Conservation (phyloP, 2,797 vertebrate species). For the Lacerta agilis region DNA sequence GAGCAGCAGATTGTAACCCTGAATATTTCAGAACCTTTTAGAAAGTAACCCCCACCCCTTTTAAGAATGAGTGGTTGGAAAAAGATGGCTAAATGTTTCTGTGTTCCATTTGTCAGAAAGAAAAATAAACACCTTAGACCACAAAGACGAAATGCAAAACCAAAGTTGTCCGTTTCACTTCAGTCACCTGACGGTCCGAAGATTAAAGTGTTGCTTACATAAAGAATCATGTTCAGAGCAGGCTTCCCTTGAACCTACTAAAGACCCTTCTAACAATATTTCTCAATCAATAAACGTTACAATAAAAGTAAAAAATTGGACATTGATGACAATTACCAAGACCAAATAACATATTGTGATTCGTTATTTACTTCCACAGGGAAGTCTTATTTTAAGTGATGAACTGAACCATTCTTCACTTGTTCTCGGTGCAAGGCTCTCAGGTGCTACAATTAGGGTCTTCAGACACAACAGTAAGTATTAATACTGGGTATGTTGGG, state of each 20-base stretch:
- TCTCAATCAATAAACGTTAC: background rate
- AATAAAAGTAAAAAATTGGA: background rate
- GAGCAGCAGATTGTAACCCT: background rate
- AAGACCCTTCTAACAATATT: background rate
- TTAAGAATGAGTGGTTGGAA: background rate
- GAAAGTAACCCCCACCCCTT: too few relatives aligned
- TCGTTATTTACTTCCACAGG: constrained; percentile 78
- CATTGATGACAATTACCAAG: too few relatives aligned
- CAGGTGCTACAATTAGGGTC: constrained; percentile 89
- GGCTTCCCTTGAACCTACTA: background rate
- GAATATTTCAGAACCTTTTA: too few relatives aligned
- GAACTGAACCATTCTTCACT: constrained; percentile 94
- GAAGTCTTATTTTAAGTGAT: constrained; percentile 94
- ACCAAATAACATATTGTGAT: constrained; percentile 8
- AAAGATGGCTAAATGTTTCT: background rate
- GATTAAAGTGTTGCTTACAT: background rate
- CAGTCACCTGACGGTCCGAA: background rate
- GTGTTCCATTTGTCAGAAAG: background rate
- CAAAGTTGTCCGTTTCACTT: background rate
- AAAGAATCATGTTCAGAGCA: background rate
- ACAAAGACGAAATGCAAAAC: background rate
- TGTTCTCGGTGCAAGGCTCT: constrained; percentile 90
- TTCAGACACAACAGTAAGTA: constrained; percentile 97
- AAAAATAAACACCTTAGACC: background rate
- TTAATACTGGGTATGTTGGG: constrained; percentile 37